Percentiles rank a stretch among this genome's conserved stretches.
phyloP scores from a whole-genome alignment of 2,888 invertebrate species.

The Sphaerophoria rueppellii region DNA sequence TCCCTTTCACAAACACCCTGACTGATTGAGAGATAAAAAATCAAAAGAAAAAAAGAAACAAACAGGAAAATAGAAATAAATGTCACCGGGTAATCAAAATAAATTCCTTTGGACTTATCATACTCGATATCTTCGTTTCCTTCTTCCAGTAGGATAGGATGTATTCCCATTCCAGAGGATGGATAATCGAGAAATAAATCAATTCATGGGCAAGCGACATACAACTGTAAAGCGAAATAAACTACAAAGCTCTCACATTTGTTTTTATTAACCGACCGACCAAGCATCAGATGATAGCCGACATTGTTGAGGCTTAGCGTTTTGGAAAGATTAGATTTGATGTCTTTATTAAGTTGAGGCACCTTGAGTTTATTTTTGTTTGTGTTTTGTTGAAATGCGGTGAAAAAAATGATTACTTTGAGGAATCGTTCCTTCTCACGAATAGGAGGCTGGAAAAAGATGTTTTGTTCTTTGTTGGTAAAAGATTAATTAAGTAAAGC shows the following conservation, averaged over 20 bases:
- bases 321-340: slow-evolving; percentile 59
- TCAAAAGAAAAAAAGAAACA: slow-evolving; percentile 74
- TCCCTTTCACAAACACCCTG: slow-evolving; percentile 4
- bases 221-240: slow-evolving; percentile 30
- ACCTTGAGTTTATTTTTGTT: not conserved
- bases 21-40: slow-evolving; percentile 74
- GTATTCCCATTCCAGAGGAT: not conserved
- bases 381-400: not conserved
- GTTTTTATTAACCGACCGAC: slow-evolving; percentile 56
- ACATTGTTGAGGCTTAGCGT: slow-evolving; percentile 8
- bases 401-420: slow-evolving; percentile 2
- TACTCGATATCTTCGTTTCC: slow-evolving; percentile 58
- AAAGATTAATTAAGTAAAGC: slow-evolving; percentile 63
- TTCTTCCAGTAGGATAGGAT: not conserved
- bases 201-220: slow-evolving; percentile 18
- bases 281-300: not conserved
- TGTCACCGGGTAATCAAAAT: slow-evolving; percentile 81
- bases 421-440: slow-evolving; percentile 38
- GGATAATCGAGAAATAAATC: slow-evolving; percentile 67
- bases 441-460: not conserved
- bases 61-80: slow-evolving; percentile 80
- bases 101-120: slow-evolving; percentile 77
- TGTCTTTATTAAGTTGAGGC: slow-evolving; percentile 55
- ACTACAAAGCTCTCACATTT: slow-evolving; percentile 63
- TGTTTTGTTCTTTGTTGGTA: slow-evolving; percentile 44